phyloP scores from a whole-genome alignment of 1,140 invertebrate species.

The Lycorma delicatula region DNA sequence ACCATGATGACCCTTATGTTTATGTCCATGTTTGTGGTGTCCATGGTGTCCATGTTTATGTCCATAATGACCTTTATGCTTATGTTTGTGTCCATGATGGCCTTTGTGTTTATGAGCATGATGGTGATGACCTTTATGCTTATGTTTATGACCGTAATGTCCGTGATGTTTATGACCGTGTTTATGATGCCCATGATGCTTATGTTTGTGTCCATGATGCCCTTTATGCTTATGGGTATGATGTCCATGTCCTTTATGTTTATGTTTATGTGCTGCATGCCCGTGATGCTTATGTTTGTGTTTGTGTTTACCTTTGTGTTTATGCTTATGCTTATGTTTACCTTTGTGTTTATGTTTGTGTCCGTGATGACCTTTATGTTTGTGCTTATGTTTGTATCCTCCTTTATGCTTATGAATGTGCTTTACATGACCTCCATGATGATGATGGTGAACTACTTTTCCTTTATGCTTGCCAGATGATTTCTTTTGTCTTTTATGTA shows the following conservation, averaged over 20 bases:
- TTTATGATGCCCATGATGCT: not conserved
- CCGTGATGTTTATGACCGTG: not conserved
- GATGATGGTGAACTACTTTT: slow-evolving; percentile 2
- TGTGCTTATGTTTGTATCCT: not conserved
- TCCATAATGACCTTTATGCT: not conserved
- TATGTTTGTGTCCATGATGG: not conserved
- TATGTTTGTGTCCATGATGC: not conserved
- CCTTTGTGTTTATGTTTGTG: slow-evolving; percentile 1
- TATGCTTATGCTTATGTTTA: slow-evolving; percentile 2
- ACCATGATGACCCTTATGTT: not conserved
- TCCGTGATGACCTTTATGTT: not conserved
- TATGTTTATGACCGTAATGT: not conserved
- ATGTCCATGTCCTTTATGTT: not conserved
- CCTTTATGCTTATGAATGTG: slow-evolving; percentile 1
- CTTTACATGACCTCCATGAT: not conserved
- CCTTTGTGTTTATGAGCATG: not conserved
- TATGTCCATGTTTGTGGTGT: not conserved
- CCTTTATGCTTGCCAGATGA: slow-evolving; percentile 1
- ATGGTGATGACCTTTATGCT: not conserved
- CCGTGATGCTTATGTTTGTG: slow-evolving; percentile 1
- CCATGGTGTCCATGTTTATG: not conserved
- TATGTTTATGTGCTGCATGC: not conserved
- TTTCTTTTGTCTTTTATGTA: slow-evolving; percentile 1
- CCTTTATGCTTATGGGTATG: not conserved
- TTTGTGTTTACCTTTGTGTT: not conserved